A percentile compares a stretch with the other conserved stretches of the same genome.
phyloP scores from a whole-genome alignment of 2,113 vertebrate species.

The Mobula hypostoma region DNA sequence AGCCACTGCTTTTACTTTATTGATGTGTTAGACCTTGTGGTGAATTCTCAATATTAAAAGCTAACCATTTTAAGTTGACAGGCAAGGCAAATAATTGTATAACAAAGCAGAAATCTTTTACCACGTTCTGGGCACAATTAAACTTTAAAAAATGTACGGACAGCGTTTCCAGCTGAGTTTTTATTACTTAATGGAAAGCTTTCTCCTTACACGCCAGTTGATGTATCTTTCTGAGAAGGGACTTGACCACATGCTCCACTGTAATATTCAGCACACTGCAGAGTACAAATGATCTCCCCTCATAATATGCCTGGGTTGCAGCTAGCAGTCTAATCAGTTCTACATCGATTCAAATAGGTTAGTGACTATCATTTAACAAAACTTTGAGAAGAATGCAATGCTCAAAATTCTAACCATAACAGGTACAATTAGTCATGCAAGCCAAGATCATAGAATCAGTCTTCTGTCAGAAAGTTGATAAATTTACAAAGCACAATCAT shows the following conservation, averaged over 20 bases:
- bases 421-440: neutral
- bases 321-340: conserved; percentile 12
- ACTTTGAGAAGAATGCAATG: neutral
- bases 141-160: neutral
- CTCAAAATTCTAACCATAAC: neutral
- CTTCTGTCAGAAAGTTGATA: conserved; percentile 5
- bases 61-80: neutral
- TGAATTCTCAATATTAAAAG: neutral
- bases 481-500: neutral
- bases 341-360: neutral
- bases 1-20: neutral
- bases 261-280: neutral
- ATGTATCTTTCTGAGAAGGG: neutral
- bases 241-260: neutral
- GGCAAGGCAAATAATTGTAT: conserved; percentile 36
- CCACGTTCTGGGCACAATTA: conserved; percentile 38
- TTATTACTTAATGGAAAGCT: neutral
- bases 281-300: neutral
- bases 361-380: conserved; percentile 27
- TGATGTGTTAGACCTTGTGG: neutral
- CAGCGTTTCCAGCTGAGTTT: neutral
- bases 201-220: neutral
- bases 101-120: conserved; percentile 36
- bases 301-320: conserved; percentile 13
- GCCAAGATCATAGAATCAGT: neutral